Evolutionary conservation across 1,140 invertebrate species (phyloP).

Genomic region (Leptinotarsa lineolata): DNA sequence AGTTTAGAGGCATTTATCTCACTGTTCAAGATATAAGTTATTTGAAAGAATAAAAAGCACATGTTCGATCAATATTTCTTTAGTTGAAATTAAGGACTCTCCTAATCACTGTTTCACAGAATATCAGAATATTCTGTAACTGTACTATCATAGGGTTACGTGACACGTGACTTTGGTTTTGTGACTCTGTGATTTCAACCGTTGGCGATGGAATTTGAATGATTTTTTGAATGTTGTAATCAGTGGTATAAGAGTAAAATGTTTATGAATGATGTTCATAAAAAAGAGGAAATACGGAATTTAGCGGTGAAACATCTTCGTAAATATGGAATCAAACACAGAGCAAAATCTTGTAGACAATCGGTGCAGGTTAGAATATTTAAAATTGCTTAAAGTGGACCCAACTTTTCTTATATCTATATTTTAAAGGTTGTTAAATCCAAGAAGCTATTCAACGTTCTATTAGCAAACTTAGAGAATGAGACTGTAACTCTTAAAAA

Average conservation of each 20-base stretch:
- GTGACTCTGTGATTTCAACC: not conserved
- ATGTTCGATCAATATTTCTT: too few relatives aligned
- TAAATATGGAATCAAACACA: slow-evolving; percentile 67
- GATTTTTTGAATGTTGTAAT: not conserved
- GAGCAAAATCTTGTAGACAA: slow-evolving; percentile 64
- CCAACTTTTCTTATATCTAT: slow-evolving; percentile 5
- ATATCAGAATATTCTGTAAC: too few relatives aligned
- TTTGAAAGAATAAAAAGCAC: too few relatives aligned
- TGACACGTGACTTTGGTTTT: too few relatives aligned
- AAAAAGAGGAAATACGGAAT: slow-evolving; percentile 67
- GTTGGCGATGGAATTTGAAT: not conserved
- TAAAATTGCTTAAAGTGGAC: too few relatives aligned
- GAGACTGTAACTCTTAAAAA: slow-evolving; percentile 65
- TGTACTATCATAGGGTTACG: too few relatives aligned
- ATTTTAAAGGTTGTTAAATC: slow-evolving; percentile 49
- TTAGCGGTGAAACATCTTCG: slow-evolving; percentile 65
- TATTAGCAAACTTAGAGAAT: slow-evolving; percentile 63
- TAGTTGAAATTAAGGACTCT: too few relatives aligned
- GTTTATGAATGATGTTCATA: slow-evolving; percentile 68
- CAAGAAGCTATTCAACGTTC: slow-evolving; percentile 66
- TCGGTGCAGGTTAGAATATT: slow-evolving; percentile 58
- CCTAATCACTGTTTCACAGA: too few relatives aligned
- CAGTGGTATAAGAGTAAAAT: slow-evolving; percentile 52
- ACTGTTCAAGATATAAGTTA: too few relatives aligned
- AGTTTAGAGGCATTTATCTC: too few relatives aligned